Evolutionary conservation across 2,113 vertebrate genomes (phyloP), one percentile per base, ranked within the genome.

Genomic region (Eonycteris spelaea): DNA sequence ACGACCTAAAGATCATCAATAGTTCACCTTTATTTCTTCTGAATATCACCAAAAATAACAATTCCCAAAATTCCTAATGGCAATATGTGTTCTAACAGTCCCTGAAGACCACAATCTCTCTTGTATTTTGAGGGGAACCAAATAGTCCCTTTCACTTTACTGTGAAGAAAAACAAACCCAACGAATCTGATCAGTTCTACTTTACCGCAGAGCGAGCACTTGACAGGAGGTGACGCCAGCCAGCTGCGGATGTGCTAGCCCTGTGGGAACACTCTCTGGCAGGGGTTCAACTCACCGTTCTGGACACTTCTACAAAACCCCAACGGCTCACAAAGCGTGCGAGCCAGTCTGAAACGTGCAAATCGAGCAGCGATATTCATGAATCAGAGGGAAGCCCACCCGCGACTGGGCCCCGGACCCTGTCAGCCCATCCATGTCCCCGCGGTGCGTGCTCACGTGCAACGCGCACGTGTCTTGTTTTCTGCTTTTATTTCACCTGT

Each of bases 181-280:
- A 6, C 16, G 19, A 30, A 24, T 6, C 12, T 5, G 48, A 33
- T 2, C 3, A 18, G 43, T 2, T 45, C 74, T 24, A 1, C 10
- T 35, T 63, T n/a, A 2, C 19, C 38, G 16, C 21, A 26, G 48
- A 75, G 73, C 9, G 65, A n/a, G 35, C 24, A 2, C 6, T 22
- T 21, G 78, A 40, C 48, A 92, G 35, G 48, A 21, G 0, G 21
- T 3, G 3, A 7, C 1, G 5, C 33, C 7, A 1, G 3, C 1
- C 24, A 6, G 33, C 1, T 3, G 5, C 3, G 1, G 2, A 33
- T 3, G 1, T 13, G 19, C 57, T 10, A 4, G 0, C 2, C 0
- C 22, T 0, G 3, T 2, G 6, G 38, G 2, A 33, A 45, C 13
- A 0, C 16, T 16, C 45, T 43, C 57, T 2, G 16, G 68, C 7